Percentiles rank a stretch among this genome's conserved stretches.
Conservation (phyloP, 1,140 invertebrate genomes). For the Gerris buenoi region DNA sequence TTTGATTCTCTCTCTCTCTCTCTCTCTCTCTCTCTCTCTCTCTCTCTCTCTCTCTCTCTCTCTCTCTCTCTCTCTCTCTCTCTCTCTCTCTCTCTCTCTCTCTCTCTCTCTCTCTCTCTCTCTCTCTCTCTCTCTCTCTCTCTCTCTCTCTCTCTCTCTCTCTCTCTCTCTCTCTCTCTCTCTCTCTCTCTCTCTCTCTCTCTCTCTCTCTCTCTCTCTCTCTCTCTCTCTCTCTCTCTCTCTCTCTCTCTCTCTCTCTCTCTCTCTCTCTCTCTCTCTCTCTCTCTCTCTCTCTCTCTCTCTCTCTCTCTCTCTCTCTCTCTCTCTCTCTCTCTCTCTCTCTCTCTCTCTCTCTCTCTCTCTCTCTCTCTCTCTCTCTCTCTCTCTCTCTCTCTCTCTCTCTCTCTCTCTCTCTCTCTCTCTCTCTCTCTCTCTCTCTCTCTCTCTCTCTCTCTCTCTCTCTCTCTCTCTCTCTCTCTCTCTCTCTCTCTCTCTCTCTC, state of each 20-base stretch:
- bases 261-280: constrained; percentile 10
- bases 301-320: constrained; percentile 3
- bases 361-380: not conserved
- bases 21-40: too few species aligned
- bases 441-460: constrained; percentile 1
- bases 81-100: constrained; percentile 3
- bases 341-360: constrained; percentile 1
- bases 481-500: constrained; percentile 3
- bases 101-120: constrained; percentile 9
- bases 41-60: constrained; percentile 13
- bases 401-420: constrained; percentile 4
- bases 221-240: constrained; percentile 9
- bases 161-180: constrained; percentile 1
- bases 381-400: constrained; percentile 1
- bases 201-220: constrained; percentile 10
- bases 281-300: constrained; percentile 5
- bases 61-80: constrained; percentile 11
- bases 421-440: not conserved
- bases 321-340: constrained; percentile 6
- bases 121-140: constrained; percentile 14
- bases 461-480: constrained; percentile 6
- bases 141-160: constrained; percentile 10
- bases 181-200: constrained; percentile 5
- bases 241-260: constrained; percentile 11
- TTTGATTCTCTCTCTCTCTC: too few species aligned